Evolutionary conservation across 2,113 vertebrate genomes (phyloP), one percentile per base, ranked within the genome.

Genomic region (Isurus oxyrinchus): DNA sequence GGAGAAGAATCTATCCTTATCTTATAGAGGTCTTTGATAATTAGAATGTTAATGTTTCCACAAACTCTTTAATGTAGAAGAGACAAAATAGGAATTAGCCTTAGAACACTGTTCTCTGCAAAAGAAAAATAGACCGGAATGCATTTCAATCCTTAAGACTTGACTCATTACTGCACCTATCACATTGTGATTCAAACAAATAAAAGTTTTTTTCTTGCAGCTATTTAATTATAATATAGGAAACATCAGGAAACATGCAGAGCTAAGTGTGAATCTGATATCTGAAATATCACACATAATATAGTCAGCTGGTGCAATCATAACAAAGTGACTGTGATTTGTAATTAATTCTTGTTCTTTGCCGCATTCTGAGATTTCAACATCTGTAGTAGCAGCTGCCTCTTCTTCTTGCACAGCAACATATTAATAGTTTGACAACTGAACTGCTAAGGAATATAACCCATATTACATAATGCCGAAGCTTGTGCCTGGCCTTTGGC

Each of bases 321-420:
- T 91, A 59, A 25, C 35, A 91, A n/a, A 57, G 31, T 31, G 53
- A 35, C 55, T 63, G 90, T 93, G 57, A 61, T 61, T 61, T 63
- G 57, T 63, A 93, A 63, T 93, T 93, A 93, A 93, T 93, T 93
- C 90, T 93, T 14, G 87, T 31, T 13, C 31, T 59, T 27, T 91
- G 55, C 88, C 35, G 55, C 13, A 91, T 2, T 59, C 49, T 90
- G 25, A 57, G 87, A 31, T 90, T 57, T 57, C 55, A 57, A 90
- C 87, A 90, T 90, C 87, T 90, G 87, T 55, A 90, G 25, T 53
- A 14, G 53, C 53, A 59, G 53, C 31, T 57, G 88, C 1, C 27
- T 61, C 55, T 91, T 91, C 31, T 59, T 31, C 87, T 25, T 31
- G 25, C 53, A 25, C 49, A 90, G 87, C 49, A 57, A 35, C 90